Base-by-base conservation (phyloP, 2,113 vertebrate species). In the Gallinago jamesoni region DNA sequence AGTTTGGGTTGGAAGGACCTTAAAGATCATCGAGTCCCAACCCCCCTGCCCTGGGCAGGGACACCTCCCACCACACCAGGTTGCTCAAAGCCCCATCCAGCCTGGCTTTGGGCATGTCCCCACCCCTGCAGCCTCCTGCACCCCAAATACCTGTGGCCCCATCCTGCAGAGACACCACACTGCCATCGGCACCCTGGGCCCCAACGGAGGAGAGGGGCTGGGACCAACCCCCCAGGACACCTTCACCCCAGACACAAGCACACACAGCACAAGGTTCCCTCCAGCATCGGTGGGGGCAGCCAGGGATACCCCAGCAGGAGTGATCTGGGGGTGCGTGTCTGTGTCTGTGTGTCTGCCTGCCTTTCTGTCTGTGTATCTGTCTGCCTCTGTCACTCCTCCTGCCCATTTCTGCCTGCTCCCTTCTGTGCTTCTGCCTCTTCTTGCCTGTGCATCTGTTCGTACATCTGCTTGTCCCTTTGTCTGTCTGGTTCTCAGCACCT, bases 161-260 rank as follows among this genome's bases (percentile, higher is more conserved):
- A 45, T 56, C 19, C 62, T 5, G 5, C 0, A 0, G 67, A 83
- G 72, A 63, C 23, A 6, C 28, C 63, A 52, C 2, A 3, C 39
- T 73, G 43, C 19, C 2, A 1, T 24, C 9, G 59, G 22, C 45
- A 60, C 6, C 11, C 33, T 3, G 1, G 5, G 55, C 28, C 12
- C 48, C 33, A 19, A 4, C 2, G 4, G 62, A 50, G 48, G 22
- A 53, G 16, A 27, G 41, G 2, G 28, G 7, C 35, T 39, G 45
- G 27, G 48, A 66, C 21, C 14, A 68, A 3, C 2, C 2, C 10
- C 12, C 2, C 1, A 0, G n/a, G 22, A 63, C 56, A 47, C 37
- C 31, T 79, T 73, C 48, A 33, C 10, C 17, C 27, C 31, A 20
- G 48, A 24, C 20, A 39, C 5, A 35, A n/a, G 47, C 1, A 52